Conservation (phyloP, 30 jellyfish, hydroid and myxozoan genomes). For the Rhopilema esculentum region DNA sequence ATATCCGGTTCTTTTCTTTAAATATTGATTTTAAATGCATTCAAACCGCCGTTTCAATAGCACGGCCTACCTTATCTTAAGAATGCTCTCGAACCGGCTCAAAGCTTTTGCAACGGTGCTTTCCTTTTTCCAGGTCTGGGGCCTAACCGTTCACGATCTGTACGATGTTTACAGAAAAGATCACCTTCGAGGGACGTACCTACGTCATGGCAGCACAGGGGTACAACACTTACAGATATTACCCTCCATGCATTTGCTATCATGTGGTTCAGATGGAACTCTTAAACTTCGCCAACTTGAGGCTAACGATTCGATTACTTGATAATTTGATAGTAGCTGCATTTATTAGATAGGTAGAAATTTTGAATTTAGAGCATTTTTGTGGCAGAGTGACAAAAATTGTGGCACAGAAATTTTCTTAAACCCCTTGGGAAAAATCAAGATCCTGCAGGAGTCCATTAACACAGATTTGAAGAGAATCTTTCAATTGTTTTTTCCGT, state of each 20-base stretch:
- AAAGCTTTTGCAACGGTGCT: too few relatives aligned
- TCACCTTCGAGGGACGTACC: constrained; percentile 80
- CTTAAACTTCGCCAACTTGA: constrained; percentile 66
- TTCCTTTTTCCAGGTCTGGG: constrained; percentile 76
- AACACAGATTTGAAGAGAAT: too few relatives aligned
- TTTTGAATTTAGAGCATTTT: too few relatives aligned
- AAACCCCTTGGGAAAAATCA: too few relatives aligned
- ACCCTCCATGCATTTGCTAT: constrained; percentile 72
- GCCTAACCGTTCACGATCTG: constrained; percentile 76
- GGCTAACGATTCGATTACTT: constrained; percentile 25
- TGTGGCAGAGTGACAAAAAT: background rate
- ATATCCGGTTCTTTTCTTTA: too few relatives aligned
- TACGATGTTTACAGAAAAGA: constrained; percentile 71
- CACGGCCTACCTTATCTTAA: too few relatives aligned
- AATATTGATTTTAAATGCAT: too few relatives aligned
- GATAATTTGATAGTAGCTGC: background rate
- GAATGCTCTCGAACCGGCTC: too few relatives aligned
- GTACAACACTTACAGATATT: constrained; percentile 79
- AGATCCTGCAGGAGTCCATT: too few relatives aligned
- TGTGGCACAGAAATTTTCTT: background rate
- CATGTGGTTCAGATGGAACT: constrained; percentile 97
- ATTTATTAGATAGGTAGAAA: background rate
- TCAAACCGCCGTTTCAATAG: too few relatives aligned
- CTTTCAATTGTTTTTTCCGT: too few relatives aligned
- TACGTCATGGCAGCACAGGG: constrained; percentile 95